A percentile compares a stretch with the other conserved stretches of the same genome.
These are phyloP conservation scores for Agrypnus murinus DNA, from an alignment of 2,888 invertebrate genomes.

Conservation along the genomic window DNA sequence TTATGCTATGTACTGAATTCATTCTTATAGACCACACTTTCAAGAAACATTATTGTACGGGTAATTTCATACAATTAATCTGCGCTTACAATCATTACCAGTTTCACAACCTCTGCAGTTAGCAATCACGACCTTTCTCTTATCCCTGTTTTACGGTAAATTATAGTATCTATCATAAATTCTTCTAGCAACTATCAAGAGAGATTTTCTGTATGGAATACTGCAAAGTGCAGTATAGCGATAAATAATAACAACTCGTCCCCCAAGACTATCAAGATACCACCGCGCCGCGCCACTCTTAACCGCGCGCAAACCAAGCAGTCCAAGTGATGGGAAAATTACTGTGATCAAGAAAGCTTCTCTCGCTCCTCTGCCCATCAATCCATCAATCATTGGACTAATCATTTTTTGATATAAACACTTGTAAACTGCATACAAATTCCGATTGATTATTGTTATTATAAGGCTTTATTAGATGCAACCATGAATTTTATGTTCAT, in stretches of 20 bases:
- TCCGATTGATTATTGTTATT: constrained; percentile 70
- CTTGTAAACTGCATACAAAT: constrained; percentile 70
- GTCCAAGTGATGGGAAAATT: constrained; percentile 69
- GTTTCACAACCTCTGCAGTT: constrained; percentile 25
- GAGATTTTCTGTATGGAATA: constrained; percentile 10
- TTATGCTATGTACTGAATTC: neutral
- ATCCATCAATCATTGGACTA: constrained; percentile 70
- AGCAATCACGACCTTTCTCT: constrained; percentile 36
- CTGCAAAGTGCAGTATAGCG: constrained; percentile 32
- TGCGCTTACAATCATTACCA: constrained; percentile 27
- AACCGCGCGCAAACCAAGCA: constrained; percentile 46
- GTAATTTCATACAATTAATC: constrained; percentile 38
- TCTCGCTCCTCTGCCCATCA: constrained; percentile 67
- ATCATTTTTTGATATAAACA: constrained; percentile 71
- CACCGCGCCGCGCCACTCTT: constrained; percentile 35
- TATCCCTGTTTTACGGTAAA: constrained; percentile 28
- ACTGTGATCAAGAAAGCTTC: constrained; percentile 69
- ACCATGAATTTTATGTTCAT: constrained; percentile 67
- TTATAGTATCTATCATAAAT: constrained; percentile 37
- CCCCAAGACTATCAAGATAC: constrained; percentile 42
- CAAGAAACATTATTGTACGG: neutral
- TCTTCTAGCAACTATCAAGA: constrained; percentile 16
- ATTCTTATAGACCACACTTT: constrained; percentile 1
- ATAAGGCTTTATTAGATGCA: constrained; percentile 67
- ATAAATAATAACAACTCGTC: constrained; percentile 42